Evolutionary conservation across 2,113 vertebrate genomes (phyloP).

Genomic region (Genyomyrus donnyi): DNA sequence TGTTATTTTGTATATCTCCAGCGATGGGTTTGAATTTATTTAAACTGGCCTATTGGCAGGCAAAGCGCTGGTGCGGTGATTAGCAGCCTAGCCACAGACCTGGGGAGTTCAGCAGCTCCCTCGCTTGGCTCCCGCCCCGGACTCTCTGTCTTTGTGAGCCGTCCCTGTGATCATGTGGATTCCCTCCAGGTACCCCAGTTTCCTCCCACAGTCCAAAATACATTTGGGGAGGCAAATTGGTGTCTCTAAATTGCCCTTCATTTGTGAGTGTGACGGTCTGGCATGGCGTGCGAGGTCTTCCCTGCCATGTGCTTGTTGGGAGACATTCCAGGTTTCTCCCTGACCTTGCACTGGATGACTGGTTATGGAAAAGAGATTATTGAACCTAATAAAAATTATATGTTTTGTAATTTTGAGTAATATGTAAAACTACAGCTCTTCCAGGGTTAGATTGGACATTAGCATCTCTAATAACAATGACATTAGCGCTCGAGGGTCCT

Average conservation of each 20-base stretch:
- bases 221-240: background rate
- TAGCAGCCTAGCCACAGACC: background rate
- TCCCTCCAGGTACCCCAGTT: background rate
- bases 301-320: background rate
- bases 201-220: background rate
- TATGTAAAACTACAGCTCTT: background rate
- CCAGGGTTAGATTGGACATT: background rate
- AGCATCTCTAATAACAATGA: background rate
- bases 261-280: background rate
- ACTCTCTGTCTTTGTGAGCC: background rate
- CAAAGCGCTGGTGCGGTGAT: background rate
- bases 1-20: background rate
- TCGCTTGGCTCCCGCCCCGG: background rate
- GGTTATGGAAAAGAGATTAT: background rate
- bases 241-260: background rate
- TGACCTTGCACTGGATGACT: background rate
- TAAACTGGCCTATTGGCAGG: background rate
- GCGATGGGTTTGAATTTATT: background rate
- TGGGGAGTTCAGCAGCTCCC: background rate
- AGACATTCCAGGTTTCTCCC: background rate
- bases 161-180: background rate
- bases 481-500: background rate
- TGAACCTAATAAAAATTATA: background rate
- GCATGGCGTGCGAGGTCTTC: background rate
- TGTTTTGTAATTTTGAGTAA: background rate